phyloP scores from a whole-genome alignment of 2,888 invertebrate genomes.

The Pollenia angustigena region DNA sequence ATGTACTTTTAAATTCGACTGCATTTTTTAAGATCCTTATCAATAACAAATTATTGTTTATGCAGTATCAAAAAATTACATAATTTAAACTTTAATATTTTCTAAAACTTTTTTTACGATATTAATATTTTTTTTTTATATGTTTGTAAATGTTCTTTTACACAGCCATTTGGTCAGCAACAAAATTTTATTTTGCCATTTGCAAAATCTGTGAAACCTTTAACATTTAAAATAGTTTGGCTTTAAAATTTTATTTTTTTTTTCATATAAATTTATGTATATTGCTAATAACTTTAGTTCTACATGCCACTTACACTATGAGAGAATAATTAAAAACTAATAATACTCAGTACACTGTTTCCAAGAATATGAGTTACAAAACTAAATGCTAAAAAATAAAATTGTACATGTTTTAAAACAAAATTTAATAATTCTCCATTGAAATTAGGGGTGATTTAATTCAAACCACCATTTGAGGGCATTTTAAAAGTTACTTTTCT shows the following conservation, averaged over 20 bases:
- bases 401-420: background rate
- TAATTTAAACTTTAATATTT: too few relatives aligned
- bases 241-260: background rate
- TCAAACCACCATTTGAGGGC: too few relatives aligned
- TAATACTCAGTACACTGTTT: slow-evolving; percentile 14
- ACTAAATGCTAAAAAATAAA: background rate
- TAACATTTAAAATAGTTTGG: background rate
- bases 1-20: too few relatives aligned
- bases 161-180: too few relatives aligned
- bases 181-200: background rate
- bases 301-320: background rate
- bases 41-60: too few relatives aligned
- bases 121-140: background rate
- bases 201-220: slow-evolving; percentile 7
- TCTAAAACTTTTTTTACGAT: background rate
- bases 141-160: background rate
- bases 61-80: too few relatives aligned
- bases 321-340: slow-evolving; percentile 27
- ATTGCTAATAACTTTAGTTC: too few relatives aligned
- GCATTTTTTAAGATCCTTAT: too few relatives aligned
- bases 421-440: too few relatives aligned
- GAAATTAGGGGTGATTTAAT: too few relatives aligned
- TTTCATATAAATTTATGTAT: too few relatives aligned
- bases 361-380: background rate
- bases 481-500: too few relatives aligned